These are phyloP conservation scores for Bos indicus DNA, from an alignment of 2,113 vertebrate species.

Conservation along the genomic window DNA sequence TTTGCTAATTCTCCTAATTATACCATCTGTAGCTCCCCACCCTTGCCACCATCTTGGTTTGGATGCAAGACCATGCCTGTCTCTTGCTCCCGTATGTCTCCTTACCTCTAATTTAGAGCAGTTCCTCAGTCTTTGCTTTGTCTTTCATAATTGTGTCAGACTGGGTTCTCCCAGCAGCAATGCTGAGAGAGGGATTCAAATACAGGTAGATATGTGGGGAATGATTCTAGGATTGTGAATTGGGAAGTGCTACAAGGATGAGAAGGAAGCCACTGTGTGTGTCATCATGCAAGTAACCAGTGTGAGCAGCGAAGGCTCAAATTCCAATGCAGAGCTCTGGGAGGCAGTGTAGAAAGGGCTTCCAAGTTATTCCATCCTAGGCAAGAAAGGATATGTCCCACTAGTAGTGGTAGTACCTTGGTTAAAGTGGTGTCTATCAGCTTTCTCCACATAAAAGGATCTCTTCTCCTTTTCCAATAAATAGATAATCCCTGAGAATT, in stretches of 20 bases:
- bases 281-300: background rate
- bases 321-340: background rate
- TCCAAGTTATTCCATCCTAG: no score
- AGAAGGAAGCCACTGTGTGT: background rate
- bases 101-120: accelerated
- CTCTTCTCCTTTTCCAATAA: background rate
- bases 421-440: background rate
- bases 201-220: background rate
- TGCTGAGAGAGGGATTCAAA: background rate
- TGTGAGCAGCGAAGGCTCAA: no score
- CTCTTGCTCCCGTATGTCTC: background rate
- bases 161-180: background rate
- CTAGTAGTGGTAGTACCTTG: background rate
- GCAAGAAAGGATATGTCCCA: background rate
- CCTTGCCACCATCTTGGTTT: background rate
- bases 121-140: background rate
- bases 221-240: background rate
- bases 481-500: background rate
- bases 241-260: background rate
- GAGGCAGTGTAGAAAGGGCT: background rate
- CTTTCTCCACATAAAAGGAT: background rate
- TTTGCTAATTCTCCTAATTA: background rate
- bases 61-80: no score
- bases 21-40: background rate
- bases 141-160: background rate